Conservation (phyloP, 2,797 vertebrate genomes). For the Clamator glandarius region DNA sequence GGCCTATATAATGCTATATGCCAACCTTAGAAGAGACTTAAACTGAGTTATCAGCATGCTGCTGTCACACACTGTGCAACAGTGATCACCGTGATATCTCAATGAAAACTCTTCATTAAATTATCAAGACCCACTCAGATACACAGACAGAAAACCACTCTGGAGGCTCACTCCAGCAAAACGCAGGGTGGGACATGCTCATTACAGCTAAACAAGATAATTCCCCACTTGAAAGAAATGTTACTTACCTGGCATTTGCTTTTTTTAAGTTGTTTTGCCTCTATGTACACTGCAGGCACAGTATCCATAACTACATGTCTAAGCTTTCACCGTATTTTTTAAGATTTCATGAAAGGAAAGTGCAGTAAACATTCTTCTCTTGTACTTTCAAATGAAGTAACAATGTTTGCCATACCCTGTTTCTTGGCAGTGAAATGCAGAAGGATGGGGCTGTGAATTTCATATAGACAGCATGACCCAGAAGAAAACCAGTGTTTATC, state of each 20-base stretch:
- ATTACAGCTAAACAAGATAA: not conserved
- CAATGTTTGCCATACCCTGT: not conserved
- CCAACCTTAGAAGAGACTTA: not conserved
- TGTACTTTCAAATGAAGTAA: not conserved
- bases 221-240: not conserved
- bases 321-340: not conserved
- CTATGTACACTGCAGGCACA: no score
- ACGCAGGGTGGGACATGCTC: rapidly evolving
- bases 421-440: not conserved
- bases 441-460: not conserved
- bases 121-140: not conserved
- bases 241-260: not conserved
- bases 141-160: not conserved
- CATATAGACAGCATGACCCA: rapidly evolving
- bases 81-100: rapidly evolving
- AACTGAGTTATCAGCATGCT: not conserved
- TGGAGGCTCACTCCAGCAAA: not conserved
- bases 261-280: not conserved
- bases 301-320: not conserved
- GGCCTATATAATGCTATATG: not conserved
- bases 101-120: not conserved
- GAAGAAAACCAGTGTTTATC: not conserved
- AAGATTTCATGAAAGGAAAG: not conserved
- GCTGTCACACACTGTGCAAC: not conserved
- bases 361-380: not conserved